Evolutionary conservation across 53 echinoderm and acorn worm species (phyloP).

Genomic region (Temnopleurus reevesii): DNA sequence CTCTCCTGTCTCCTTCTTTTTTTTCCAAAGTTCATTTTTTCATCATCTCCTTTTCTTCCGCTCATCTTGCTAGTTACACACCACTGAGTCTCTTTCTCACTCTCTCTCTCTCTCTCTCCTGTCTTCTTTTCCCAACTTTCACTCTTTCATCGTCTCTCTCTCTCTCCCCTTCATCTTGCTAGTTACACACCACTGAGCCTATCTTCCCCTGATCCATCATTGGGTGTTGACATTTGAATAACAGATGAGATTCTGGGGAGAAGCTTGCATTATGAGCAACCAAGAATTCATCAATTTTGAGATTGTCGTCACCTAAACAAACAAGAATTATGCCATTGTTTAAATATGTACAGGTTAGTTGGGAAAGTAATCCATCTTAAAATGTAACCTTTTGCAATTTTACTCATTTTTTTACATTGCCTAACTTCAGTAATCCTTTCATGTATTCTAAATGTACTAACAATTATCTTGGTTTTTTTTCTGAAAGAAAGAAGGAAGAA

Average conservation of each 20-base stretch:
- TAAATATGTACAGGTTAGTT: not conserved
- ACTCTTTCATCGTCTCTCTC: not conserved
- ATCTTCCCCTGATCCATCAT: constrained; percentile 10
- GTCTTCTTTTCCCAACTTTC: not conserved
- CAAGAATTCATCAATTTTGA: constrained; percentile 32
- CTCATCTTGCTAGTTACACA: not conserved
- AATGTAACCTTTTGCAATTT: not conserved
- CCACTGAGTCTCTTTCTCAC: not conserved
- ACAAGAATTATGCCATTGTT: constrained; percentile 41
- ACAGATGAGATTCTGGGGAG: constrained; percentile 26
- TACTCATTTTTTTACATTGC: not conserved
- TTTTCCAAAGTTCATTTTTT: not conserved
- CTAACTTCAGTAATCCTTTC: no score
- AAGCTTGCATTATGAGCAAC: constrained; percentile 16
- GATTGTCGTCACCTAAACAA: constrained; percentile 34
- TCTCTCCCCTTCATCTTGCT: not conserved
- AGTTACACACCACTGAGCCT: not conserved
- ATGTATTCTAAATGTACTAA: no score
- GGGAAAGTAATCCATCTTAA: not conserved
- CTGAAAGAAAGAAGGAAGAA: no score
- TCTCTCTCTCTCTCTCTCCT: not conserved
- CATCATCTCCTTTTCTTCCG: not conserved
- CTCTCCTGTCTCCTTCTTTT: not conserved
- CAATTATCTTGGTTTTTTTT: no score
- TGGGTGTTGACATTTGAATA: constrained; percentile 43